Base-by-base conservation (phyloP, 2,888 invertebrate species). In the Lithophane ornitopus region DNA sequence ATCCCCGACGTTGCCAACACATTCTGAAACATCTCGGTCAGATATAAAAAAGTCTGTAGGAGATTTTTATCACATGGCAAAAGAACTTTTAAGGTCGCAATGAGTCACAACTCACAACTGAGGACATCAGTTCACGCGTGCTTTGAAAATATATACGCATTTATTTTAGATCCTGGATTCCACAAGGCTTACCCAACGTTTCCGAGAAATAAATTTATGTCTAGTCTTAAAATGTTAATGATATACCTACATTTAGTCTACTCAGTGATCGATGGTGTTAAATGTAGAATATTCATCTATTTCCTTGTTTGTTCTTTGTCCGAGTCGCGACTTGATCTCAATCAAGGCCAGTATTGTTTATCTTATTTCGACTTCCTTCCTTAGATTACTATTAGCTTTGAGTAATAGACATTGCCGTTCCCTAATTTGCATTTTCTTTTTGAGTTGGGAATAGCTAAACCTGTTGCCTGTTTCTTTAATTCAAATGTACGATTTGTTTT, bases 91-190 rank as follows among this genome's bases (percentile, higher is more conserved):
- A 79, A 86, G 85, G 82, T 87, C 85, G 81, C 72, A 78, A 71
- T 91, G 91, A 91, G 80, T 92, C 91, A 92, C 80, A 34, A 6
- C 34, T 34, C 0, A 41, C 49, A 73, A 74, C 70, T 84, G 82
- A 89, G 82, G 84, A 91, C 87, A 85, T 88, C 86, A 87, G 78
- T 77, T 70, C 69, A 81, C 70, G 87, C 86, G 88, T 85, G 82
- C 80, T 87, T 89, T 82, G 84, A 80, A 87, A 89, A 83, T 81
- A 82, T 82, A 87, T 83, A 82, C 74, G 82, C 70, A 74, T 87
- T 84, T 80, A 84, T 78, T 84, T 86, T 46, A 89, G 87, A 89
- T 89, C 90, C 89, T 89, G 89, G 85, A 92, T 92, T 88, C 90
- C 88, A 85, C 70, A 82, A 81, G 67, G 80, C 79, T 90, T 89